A percentile compares a stretch with the other conserved stretches of the same genome.
Conservation (phyloP, 53 echinoderm and acorn worm species). For the Patiria pectinifera region DNA sequence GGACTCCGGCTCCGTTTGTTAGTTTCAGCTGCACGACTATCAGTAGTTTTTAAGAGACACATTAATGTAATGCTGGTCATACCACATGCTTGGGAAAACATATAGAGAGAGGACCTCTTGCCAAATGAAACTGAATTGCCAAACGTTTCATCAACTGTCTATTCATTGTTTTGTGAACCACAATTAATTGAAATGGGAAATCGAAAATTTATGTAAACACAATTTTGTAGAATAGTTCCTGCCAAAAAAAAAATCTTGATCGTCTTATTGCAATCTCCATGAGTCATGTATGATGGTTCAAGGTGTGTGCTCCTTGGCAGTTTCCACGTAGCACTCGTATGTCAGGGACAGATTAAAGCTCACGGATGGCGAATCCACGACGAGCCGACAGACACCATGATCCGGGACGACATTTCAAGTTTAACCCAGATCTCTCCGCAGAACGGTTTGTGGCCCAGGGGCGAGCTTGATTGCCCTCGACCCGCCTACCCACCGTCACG, state of each 20-base stretch:
- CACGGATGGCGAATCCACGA: conserved; percentile 45
- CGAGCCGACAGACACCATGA: conserved; percentile 62
- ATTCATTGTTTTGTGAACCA: not conserved
- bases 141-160: too few species aligned
- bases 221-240: too few species aligned
- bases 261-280: not conserved
- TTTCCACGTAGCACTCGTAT: not conserved
- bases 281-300: not conserved
- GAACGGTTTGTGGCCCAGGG: conserved; percentile 39
- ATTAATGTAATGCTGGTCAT: too few species aligned
- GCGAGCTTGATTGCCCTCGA: conserved; percentile 55
- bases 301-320: not conserved
- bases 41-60: too few species aligned
- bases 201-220: not conserved
- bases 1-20: too few species aligned
- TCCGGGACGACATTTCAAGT: conserved; percentile 15
- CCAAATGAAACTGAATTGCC: too few species aligned
- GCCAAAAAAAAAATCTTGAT: not conserved
- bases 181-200: not conserved
- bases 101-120: too few species aligned
- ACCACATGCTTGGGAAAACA: too few species aligned
- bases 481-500: conserved; percentile 62
- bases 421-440: conserved; percentile 47
- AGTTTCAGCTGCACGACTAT: too few species aligned
- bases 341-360: conserved; percentile 22